Conservation (phyloP, 2,113 vertebrate species). For the Siniperca knerii region DNA sequence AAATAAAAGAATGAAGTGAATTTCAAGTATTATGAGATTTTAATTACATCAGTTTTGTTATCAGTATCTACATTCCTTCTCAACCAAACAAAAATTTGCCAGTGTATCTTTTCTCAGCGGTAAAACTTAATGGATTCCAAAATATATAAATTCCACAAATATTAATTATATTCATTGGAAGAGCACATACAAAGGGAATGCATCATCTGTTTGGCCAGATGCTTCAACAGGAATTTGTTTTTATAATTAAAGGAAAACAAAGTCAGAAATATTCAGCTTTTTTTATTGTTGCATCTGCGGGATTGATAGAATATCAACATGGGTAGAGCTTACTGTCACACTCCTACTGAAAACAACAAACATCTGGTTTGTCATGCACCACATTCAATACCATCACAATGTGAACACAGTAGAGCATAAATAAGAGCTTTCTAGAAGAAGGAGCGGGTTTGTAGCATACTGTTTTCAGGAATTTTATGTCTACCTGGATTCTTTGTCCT, state of each 20-base stretch:
- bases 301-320: neutral
- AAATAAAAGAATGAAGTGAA: no score
- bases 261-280: neutral
- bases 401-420: neutral
- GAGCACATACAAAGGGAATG: neutral
- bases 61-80: neutral
- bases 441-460: neutral
- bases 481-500: neutral
- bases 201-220: neutral
- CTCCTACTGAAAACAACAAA: neutral
- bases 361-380: neutral
- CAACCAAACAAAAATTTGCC: neutral
- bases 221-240: neutral
- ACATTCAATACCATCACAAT: neutral
- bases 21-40: neutral
- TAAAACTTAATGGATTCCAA: neutral
- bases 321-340: neutral
- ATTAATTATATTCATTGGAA: neutral
- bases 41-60: no score
- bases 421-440: neutral
- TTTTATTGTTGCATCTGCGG: neutral
- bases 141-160: neutral
- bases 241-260: neutral
- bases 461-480: neutral
- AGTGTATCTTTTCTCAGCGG: neutral